Percentiles rank a stretch among this genome's conserved stretches.
These are phyloP conservation scores for Noctua fimbriata DNA, from an alignment of 2,888 invertebrate species.

Conservation along the genomic window DNA sequence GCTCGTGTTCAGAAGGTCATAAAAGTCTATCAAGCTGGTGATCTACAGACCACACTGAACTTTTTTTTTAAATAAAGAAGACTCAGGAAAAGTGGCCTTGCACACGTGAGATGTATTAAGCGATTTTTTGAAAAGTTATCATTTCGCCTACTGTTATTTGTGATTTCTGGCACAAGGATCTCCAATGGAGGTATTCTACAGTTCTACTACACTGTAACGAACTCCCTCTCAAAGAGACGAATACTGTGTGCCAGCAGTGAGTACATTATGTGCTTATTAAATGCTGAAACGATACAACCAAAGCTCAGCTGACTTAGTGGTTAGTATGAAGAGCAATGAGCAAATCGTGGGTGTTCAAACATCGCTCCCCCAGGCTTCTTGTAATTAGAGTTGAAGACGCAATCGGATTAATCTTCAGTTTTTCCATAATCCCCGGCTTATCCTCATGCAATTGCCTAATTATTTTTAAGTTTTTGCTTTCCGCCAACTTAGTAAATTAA, in stretches of 20 bases:
- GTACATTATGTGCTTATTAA: neutral
- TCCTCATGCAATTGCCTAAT: neutral
- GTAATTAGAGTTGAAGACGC: neutral
- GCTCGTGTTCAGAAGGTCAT: neutral
- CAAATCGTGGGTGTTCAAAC: neutral
- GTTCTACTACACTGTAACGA: neutral
- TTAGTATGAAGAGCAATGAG: neutral
- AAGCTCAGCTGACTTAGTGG: neutral
- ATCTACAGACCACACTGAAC: no score
- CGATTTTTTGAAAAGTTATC: neutral
- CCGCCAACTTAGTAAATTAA: slow-evolving; percentile 7
- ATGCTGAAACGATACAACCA: neutral
- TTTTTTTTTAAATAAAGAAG: neutral
- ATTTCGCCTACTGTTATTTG: neutral
- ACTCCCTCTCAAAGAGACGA: neutral
- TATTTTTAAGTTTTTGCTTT: slow-evolving; percentile 13
- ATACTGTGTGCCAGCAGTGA: neutral
- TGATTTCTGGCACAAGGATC: neutral
- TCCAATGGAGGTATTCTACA: neutral
- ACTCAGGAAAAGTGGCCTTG: neutral
- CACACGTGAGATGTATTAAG: neutral
- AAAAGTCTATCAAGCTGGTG: neutral
- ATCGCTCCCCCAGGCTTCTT: neutral
- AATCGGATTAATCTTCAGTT: slow-evolving; percentile 21
- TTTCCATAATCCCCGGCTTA: slow-evolving; percentile 1